Percentiles rank a stretch among this genome's conserved stretches.
These are phyloP conservation scores for Distichodus sexfasciatus DNA, from an alignment of 2,797 vertebrate genomes.

Conservation along the genomic window DNA sequence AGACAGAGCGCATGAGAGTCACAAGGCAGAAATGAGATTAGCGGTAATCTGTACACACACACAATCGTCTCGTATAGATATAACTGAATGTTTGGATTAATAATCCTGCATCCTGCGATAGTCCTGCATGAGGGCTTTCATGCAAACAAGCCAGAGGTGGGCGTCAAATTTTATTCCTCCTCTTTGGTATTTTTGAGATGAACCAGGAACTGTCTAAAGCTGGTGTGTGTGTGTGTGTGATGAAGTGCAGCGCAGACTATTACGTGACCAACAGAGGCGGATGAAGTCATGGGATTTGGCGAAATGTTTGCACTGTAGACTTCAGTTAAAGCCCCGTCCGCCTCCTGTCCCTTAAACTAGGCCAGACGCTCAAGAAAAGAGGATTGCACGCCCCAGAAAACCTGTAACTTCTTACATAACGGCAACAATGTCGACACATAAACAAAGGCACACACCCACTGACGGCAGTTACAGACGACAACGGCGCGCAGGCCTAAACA, in stretches of 20 bases:
- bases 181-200: too few relatives aligned
- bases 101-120: background rate
- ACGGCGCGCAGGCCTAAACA: background rate
- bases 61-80: background rate
- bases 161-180: too few relatives aligned
- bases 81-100: background rate
- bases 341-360: slow-evolving; percentile 59
- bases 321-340: slow-evolving; percentile 26
- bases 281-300: slow-evolving; percentile 54
- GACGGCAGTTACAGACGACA: background rate
- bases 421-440: background rate
- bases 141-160: too few relatives aligned
- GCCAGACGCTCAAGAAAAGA: slow-evolving; percentile 64
- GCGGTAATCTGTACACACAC: background rate
- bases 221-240: background rate
- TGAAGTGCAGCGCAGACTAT: background rate
- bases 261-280: slow-evolving; percentile 31
- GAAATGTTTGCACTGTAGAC: slow-evolving; percentile 37
- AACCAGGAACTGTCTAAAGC: too few relatives aligned
- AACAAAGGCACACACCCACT: background rate
- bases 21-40: slow-evolving; percentile 47
- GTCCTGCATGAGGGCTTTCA: too few relatives aligned
- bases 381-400: slow-evolving; percentile 58
- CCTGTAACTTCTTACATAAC: slow-evolving; percentile 58
- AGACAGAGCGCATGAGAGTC: slow-evolving; percentile 46